A percentile compares a stretch with the other conserved stretches of the same genome.
phyloP scores from a whole-genome alignment of 2,888 invertebrate genomes.

The Noctua comes region DNA sequence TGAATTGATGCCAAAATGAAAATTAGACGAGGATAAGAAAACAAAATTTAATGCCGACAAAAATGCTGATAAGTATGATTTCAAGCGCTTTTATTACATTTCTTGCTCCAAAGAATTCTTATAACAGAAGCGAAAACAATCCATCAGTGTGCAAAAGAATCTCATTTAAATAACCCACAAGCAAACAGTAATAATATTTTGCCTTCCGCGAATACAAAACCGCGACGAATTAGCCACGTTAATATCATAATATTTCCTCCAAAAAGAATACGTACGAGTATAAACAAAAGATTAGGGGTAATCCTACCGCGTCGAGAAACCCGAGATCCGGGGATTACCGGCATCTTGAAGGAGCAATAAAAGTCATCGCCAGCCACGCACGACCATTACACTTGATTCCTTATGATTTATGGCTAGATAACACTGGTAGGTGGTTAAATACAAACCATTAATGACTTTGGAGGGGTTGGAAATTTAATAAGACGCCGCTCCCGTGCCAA shows the following conservation, averaged over 20 bases:
- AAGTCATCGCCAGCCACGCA: conserved; percentile 77
- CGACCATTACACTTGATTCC: conserved; percentile 75
- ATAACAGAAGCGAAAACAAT: conserved; percentile 56
- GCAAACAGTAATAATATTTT: conserved; percentile 58
- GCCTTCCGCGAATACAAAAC: conserved; percentile 48
- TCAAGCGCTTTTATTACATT: conserved; percentile 45
- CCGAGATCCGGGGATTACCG: conserved; percentile 78
- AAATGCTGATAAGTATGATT: conserved; percentile 27
- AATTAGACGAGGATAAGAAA: background rate
- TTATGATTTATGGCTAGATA: conserved; percentile 88
- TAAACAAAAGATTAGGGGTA: conserved; percentile 84
- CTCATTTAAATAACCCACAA: conserved; percentile 54
- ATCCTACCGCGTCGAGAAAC: conserved; percentile 73
- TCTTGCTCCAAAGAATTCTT: conserved; percentile 38
- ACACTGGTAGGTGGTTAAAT: conserved; percentile 88
- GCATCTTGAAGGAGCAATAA: conserved; percentile 85
- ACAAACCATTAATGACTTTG: conserved; percentile 90
- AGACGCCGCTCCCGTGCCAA: conserved; percentile 85
- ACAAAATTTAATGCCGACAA: conserved; percentile 5
- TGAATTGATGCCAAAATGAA: background rate
- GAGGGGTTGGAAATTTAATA: conserved; percentile 90
- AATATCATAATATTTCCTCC: conserved; percentile 68
- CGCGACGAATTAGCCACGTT: conserved; percentile 63
- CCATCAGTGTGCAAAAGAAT: conserved; percentile 54
- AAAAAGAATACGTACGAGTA: conserved; percentile 78